A percentile compares a stretch with the other conserved stretches of the same genome.
Evolutionary conservation across 2,797 vertebrate species (phyloP).

Genomic region (Parotocinclus haroldoi): DNA sequence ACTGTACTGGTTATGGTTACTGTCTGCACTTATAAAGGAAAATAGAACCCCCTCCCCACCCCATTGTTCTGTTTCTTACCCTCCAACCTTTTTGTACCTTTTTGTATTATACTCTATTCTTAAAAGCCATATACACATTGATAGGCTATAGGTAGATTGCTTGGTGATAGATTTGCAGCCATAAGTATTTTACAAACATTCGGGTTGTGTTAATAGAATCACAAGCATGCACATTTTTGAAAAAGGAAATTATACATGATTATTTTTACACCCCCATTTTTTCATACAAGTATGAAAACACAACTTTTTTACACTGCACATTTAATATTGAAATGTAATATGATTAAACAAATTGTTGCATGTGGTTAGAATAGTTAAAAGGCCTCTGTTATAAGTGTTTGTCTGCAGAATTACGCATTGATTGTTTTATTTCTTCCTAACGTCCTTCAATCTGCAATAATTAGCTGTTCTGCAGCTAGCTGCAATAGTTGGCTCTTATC

Average conservation of each 20-base stretch:
- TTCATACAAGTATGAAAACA: too few species aligned
- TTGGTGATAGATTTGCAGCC: too few species aligned
- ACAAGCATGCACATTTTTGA: too few species aligned
- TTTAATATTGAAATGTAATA: too few species aligned
- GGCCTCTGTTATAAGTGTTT: constrained; percentile 66
- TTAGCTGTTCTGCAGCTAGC: too few species aligned
- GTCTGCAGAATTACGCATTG: constrained; percentile 67
- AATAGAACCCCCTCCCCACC: neutral
- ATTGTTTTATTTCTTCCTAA: constrained; percentile 68
- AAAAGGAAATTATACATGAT: too few species aligned
- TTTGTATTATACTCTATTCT: neutral
- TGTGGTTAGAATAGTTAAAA: constrained; percentile 24
- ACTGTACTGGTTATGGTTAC: constrained; percentile 17
- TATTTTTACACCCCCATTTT: too few species aligned
- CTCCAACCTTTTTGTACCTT: constrained; percentile 27
- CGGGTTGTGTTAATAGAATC: too few species aligned
- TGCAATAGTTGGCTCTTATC: constrained; percentile 73
- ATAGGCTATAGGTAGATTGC: too few species aligned
- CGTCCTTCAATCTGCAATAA: constrained; percentile 66
- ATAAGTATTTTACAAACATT: too few species aligned
- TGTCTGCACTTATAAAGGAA: constrained; percentile 18
- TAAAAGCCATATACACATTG: too few species aligned
- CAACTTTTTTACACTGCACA: too few species aligned
- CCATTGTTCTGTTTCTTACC: constrained; percentile 13
- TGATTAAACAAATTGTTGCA: neutral